Evolutionary conservation across 2,113 vertebrate species (phyloP), one percentile per base, ranked within the genome.

Genomic region (Urocolius indicus): DNA sequence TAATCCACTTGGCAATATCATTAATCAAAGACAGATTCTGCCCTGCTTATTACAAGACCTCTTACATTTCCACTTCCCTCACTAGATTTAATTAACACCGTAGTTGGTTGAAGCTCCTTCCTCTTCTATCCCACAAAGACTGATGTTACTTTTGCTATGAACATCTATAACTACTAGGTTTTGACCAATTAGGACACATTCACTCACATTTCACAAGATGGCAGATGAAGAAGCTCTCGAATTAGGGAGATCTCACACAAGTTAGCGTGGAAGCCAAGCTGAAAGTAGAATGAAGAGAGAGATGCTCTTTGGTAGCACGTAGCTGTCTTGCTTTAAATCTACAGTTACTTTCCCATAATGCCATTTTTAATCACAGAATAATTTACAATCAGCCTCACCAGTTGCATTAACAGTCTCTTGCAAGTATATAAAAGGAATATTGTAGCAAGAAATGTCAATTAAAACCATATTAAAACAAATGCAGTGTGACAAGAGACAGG

Each of bases 1-100:
- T 96, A 97, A 97, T 95, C 94, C 88, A 86, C 73, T 80, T 84
- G 80, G 90, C 87, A 93, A 87, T 88, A 91, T 79, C 67, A 96
- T 95, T 95, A 94, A 96, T 93, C 93, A 95, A 91, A 94, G 77
- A 46, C 72, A 6, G 81, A 96, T 92, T 91, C 83, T 91, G 73
- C 69, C 74, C 85, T 79, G 67, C 93, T 76, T 89, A 89, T 90
- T 93, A 84, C 61, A 89, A 93, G 84, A 83, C 73, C 69, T 48
- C 54, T 72, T 74, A 86, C 55, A 81, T 72, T 90, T 96, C 66
- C 81, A 94, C 67, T 91, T 29, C 45, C n/a, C n/a, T 90, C 67
- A 36, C 49, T 73, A 89, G 72, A 95, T 89, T 92, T 93, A 97
- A 96, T 95, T 96, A 95, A 82, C 63, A 73, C 73, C 78, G 58